These are phyloP conservation scores for Podiceps cristatus DNA, from an alignment of 2,113 vertebrate genomes.

Conservation along the genomic window DNA sequence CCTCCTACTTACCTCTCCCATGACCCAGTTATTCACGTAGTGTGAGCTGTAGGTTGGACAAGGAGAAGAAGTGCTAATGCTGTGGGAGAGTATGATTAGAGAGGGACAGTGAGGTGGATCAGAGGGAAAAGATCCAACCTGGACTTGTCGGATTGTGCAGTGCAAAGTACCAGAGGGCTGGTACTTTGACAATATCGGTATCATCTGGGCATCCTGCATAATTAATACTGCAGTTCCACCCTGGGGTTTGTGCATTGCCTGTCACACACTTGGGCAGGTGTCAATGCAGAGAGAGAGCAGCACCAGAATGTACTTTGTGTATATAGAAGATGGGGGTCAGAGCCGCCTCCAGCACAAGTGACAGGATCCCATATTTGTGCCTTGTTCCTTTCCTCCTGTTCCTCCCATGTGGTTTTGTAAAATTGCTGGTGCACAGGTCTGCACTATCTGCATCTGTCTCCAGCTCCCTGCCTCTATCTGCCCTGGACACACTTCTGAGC, in stretches of 20 bases:
- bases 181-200: neutral
- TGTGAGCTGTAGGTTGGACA: neutral
- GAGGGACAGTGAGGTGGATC: neutral
- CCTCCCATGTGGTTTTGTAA: neutral
- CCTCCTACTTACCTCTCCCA: neutral
- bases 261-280: neutral
- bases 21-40: accelerated
- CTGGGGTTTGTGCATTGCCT: neutral
- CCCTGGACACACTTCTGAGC: neutral
- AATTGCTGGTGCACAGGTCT: no score
- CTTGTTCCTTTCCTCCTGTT: neutral
- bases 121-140: neutral
- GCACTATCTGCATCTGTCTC: no score
- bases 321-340: neutral
- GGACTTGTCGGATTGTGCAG: neutral
- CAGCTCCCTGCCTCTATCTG: neutral
- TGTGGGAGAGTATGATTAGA: neutral
- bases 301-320: neutral
- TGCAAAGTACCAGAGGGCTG: neutral
- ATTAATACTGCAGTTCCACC: neutral
- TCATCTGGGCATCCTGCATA: neutral
- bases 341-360: neutral
- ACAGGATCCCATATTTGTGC: neutral
- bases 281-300: neutral
- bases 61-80: neutral